These are phyloP conservation scores for Rhizomys pruinosus DNA, from an alignment of 2,113 vertebrate genomes.

Conservation along the genomic window DNA sequence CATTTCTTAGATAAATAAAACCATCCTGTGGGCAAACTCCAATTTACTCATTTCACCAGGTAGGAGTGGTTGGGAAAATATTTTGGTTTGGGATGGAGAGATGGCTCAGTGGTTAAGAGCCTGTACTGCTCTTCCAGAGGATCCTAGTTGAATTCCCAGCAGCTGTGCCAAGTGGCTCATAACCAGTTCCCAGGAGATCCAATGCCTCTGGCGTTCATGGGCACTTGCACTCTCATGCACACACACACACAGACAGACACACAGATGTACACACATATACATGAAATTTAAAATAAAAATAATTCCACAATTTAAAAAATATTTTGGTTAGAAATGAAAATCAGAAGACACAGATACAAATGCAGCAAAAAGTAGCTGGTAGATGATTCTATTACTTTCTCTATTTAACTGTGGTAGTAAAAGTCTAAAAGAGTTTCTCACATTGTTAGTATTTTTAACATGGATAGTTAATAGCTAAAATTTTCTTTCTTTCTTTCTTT, in stretches of 20 bases:
- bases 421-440: slow-evolving; percentile 42
- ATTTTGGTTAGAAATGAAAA: slow-evolving; percentile 21
- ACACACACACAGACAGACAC: too few species aligned
- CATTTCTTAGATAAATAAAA: slow-evolving; percentile 56
- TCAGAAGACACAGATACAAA: slow-evolving; percentile 11
- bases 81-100: slow-evolving; percentile 32
- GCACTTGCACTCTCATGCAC: too few species aligned
- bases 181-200: too few species aligned
- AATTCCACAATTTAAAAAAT: neutral
- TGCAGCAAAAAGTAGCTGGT: neutral
- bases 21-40: neutral
- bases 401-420: neutral
- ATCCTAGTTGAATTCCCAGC: too few species aligned
- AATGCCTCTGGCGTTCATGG: too few species aligned
- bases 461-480: slow-evolving; percentile 52
- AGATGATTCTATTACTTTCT: slow-evolving; percentile 44
- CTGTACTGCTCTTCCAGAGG: too few species aligned
- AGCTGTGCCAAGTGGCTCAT: too few species aligned
- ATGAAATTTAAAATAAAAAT: too few species aligned
- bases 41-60: neutral
- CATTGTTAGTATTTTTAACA: slow-evolving; percentile 25
- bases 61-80: neutral
- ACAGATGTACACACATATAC: too few species aligned
- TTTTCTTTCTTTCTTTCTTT: too few species aligned
- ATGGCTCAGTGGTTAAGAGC: too few species aligned